Percentiles rank a stretch among this genome's conserved stretches.
phyloP scores from a whole-genome alignment of 1,140 invertebrate species.

The Branchinecta lynchi region DNA sequence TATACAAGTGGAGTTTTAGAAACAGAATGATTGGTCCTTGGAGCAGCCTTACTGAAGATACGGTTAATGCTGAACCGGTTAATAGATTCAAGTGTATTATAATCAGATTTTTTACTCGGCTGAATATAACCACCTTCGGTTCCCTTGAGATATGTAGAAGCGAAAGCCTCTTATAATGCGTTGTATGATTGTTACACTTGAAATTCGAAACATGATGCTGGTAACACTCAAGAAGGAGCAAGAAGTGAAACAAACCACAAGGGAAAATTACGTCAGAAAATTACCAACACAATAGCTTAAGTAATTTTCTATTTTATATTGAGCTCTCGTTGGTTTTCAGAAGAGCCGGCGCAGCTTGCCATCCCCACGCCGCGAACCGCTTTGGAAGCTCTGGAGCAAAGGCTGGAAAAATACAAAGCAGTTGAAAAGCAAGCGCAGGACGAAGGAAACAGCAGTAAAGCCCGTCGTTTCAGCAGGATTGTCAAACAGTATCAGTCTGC shows the following conservation, averaged over 20 bases:
- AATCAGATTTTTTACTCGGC: too few species aligned
- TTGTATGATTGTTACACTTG: not conserved
- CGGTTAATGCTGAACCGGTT: too few species aligned
- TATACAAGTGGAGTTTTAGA: too few species aligned
- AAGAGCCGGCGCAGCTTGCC: slow-evolving; percentile 20
- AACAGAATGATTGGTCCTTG: too few species aligned
- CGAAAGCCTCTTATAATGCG: not conserved
- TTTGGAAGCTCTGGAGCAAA: slow-evolving; percentile 62
- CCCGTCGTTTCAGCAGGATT: slow-evolving; percentile 69
- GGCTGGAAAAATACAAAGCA: slow-evolving; percentile 55
- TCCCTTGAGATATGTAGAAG: too few species aligned
- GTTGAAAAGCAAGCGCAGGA: slow-evolving; percentile 51
- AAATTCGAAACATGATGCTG: not conserved
- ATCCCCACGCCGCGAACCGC: slow-evolving; percentile 40
- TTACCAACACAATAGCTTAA: not conserved
- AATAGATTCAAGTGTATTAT: too few species aligned
- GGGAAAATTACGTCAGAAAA: not conserved
- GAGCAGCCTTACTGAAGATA: too few species aligned
- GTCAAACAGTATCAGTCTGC: slow-evolving; percentile 89
- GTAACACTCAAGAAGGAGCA: not conserved
- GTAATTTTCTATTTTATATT: not conserved
- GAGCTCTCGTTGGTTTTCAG: not conserved
- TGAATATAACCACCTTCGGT: too few species aligned
- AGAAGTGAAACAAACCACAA: not conserved
- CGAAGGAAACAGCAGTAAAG: slow-evolving; percentile 67